Base-by-base conservation (phyloP, 2,113 vertebrate species). In the Cavia porcellus region DNA sequence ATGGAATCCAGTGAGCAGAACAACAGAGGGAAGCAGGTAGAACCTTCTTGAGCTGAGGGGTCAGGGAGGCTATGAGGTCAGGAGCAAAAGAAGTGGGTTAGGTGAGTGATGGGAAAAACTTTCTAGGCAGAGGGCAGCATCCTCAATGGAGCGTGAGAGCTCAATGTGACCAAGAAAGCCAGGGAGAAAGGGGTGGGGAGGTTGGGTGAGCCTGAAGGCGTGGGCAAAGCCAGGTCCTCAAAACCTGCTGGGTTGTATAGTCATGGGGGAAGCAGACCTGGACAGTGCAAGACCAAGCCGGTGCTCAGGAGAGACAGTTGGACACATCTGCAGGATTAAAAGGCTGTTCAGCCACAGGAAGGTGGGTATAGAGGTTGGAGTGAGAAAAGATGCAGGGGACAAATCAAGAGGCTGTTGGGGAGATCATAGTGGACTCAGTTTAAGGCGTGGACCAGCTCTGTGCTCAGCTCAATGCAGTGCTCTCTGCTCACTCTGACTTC, bases 401-500 rank as follows among this genome's bases (percentile, higher is more conserved):
- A 52, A 42, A 61, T 52, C 15, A 25, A 10, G 50, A 52, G 50
- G 32, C 8, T 90, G 2, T 61, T 22, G 61, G 1, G 10, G 74
- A 42, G 17, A 47, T 72, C 17, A 3, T 47, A 62, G 17, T 52
- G 57, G 62, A 59, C 47, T 57, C 24, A 10, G 32, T 61, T 95
- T 35, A 45, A 19, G 32, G 22, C 0, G 0, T 4, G 81, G 70
- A 62, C 47, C 38, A 28, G 3, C 24, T 17, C 2, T 19, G 59
- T 17, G 35, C 38, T 81, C 57, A 50, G 83, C 64, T 55, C 7
- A 0, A 7, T 17, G 24, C 20, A 1, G 2, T 83, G 25, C 17
- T 77, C 19, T 81, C 13, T 15, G 15, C n/a, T 77, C 13, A 4
- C 59, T 70, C 30, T 45, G 72, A 74, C 32, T 70, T 59, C 35